Percentiles rank a stretch among this genome's conserved stretches.
phyloP scores from a whole-genome alignment of 1,140 invertebrate species.

The Venustaconcha ellipsiformis region DNA sequence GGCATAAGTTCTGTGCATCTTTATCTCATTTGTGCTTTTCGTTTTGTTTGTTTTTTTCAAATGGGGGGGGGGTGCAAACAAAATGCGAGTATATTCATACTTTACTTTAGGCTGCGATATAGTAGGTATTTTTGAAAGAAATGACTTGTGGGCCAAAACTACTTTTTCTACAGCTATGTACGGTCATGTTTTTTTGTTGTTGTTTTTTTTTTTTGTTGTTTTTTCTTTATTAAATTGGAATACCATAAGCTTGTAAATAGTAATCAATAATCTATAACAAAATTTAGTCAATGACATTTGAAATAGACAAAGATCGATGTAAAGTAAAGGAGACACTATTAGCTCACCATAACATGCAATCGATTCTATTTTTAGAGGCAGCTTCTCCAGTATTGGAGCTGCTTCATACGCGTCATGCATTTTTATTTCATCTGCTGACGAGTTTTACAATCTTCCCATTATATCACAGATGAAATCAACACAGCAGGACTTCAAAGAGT shows the following conservation, averaged over 20 bases:
- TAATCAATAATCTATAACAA: not conserved
- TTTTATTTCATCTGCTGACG: conserved; percentile 3
- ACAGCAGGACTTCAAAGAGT: not conserved
- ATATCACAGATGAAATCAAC: not conserved
- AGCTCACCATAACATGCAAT: conserved; percentile 90
- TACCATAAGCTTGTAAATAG: not conserved
- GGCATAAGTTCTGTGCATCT: too few species aligned
- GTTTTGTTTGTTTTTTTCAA: too few species aligned
- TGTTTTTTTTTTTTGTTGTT: too few species aligned
- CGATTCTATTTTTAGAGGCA: conserved; percentile 89
- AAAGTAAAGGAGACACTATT: too few species aligned
- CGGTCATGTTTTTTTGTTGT: too few species aligned
- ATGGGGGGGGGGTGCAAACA: too few species aligned
- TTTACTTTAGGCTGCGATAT: too few species aligned
- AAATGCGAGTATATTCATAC: too few species aligned
- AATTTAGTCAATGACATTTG: not conserved
- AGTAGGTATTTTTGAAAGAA: too few species aligned
- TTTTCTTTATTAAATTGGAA: not conserved
- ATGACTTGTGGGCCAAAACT: not conserved
- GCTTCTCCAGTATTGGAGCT: conserved; percentile 80
- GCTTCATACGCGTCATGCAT: conserved; percentile 92
- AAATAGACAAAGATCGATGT: too few species aligned
- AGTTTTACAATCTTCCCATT: not conserved
- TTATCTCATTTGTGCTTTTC: too few species aligned
- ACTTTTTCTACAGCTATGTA: not conserved